Percentiles rank a stretch among this genome's conserved stretches.
These are phyloP conservation scores for Bovichtus variegatus DNA, from an alignment of 2,797 vertebrate species.

Conservation along the genomic window DNA sequence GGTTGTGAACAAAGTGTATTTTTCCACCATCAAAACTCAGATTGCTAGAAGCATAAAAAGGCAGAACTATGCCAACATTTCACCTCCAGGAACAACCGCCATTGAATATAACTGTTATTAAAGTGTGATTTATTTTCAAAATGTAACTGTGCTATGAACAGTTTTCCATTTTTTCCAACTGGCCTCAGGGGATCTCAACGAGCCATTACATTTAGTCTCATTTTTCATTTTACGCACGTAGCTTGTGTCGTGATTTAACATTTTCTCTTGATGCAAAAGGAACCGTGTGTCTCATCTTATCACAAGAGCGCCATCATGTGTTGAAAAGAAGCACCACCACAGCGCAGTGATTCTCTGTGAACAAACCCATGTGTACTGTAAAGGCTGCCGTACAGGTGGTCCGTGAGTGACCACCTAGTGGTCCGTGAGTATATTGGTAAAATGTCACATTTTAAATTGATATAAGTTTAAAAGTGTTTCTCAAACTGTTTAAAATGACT, in stretches of 20 bases:
- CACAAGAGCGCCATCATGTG: conserved; percentile 50
- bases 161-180: too few relatives aligned
- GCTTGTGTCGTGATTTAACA: neutral
- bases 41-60: neutral
- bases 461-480: too few relatives aligned
- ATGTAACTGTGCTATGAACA: neutral
- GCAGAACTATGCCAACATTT: neutral
- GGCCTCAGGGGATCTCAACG: neutral
- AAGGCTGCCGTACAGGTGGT: too few relatives aligned
- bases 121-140: neutral
- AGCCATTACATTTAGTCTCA: neutral
- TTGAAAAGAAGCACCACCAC: conserved; percentile 24
- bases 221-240: neutral
- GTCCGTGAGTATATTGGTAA: too few relatives aligned
- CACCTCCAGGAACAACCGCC: neutral
- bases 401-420: too few relatives aligned
- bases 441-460: too few relatives aligned
- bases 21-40: neutral
- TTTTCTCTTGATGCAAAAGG: neutral
- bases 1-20: neutral
- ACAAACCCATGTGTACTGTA: too few relatives aligned
- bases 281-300: neutral
- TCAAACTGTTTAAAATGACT: too few relatives aligned
- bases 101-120: neutral
- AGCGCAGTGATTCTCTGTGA: neutral